Base-by-base conservation (phyloP, 1,140 invertebrate species). In the Parasteatoda tepidariorum region DNA sequence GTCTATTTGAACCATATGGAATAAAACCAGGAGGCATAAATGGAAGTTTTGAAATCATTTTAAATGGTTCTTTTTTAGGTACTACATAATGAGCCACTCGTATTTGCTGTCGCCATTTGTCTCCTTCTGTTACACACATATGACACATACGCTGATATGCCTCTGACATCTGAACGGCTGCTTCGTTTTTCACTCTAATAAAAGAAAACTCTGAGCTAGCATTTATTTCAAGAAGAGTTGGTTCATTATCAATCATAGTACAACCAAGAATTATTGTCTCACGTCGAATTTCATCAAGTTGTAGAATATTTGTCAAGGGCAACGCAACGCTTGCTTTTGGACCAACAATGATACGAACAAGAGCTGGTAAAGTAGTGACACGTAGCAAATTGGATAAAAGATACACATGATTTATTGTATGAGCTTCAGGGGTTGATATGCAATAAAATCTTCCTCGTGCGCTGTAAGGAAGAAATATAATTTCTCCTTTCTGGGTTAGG, bases 191-290 rank as follows among this genome's bases (percentile, higher is more conserved):
- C 33, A 85, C 86, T 74, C 79, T 85, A 4, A 84, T 66, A 30
- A 89, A 82, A 0, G 88, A 84, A 75, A 89, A 87, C 38, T 88
- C 86, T 30, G 88, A 88, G 68, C 88, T 87, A 15, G 88, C 79
- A 62, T 89, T 88, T 73, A 89, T 87, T 86, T 89, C 89, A 5
- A 89, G 86, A 30, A 89, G 84, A 2, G 86, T 86, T 9, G 88
- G 88, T 57, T 87, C 88, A 26, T 89, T 87, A n/a, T 87, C 84
- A 9, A 88, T 86, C 64, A 89, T 84, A 4, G 89, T 88, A 62
- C 89, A 89, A 2, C 87, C 89, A 55, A 89, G 81, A 30, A 89
- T 87, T 1, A 89, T 88, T 7, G 88, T 87, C 70, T 89, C 88
- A 22, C 86, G 87, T 13, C 87, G 86, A 2, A 86, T 86, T 59